Conservation (phyloP, 2,888 invertebrate genomes). For the Rhamnusium bicolor region DNA sequence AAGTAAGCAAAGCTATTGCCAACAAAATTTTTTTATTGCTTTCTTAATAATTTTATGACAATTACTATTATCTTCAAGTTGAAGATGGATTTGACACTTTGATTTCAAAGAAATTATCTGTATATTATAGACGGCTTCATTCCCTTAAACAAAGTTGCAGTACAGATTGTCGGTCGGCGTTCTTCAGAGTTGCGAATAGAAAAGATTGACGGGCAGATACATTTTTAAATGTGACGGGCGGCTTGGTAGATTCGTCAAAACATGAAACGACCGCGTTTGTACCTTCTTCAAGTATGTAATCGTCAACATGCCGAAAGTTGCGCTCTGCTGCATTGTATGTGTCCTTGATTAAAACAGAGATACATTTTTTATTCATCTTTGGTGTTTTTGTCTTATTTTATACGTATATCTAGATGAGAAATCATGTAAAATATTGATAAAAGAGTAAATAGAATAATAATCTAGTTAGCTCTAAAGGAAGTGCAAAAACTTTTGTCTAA, state of each 20-base stretch:
- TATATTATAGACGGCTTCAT: conserved; percentile 41
- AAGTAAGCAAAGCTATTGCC: too few species aligned
- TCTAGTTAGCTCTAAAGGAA: background rate
- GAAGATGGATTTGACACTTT: background rate
- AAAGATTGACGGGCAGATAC: conserved; percentile 64
- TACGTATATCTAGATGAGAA: background rate
- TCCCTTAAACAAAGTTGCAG: conserved; percentile 30
- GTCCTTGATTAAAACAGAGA: conserved; percentile 11
- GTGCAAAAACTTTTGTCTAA: too few species aligned
- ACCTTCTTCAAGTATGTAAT: conserved; percentile 35
- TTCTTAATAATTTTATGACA: too few species aligned
- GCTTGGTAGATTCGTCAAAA: conserved; percentile 58
- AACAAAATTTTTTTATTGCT: too few species aligned
- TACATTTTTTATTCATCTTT: conserved; percentile 8
- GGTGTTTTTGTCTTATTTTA: background rate
- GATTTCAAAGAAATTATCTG: background rate
- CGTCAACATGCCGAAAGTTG: conserved; percentile 32
- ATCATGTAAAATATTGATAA: background rate
- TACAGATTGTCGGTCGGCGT: conserved; percentile 57
- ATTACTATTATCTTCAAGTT: background rate
- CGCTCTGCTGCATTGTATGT: conserved; percentile 17
- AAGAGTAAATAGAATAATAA: background rate
- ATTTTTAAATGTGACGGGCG: conserved; percentile 63
- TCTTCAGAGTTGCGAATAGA: conserved; percentile 55
- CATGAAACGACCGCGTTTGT: conserved; percentile 46